Percentiles rank a stretch among this genome's conserved stretches.
Conservation (phyloP, 2,888 invertebrate species). For the Ophion costatus region DNA sequence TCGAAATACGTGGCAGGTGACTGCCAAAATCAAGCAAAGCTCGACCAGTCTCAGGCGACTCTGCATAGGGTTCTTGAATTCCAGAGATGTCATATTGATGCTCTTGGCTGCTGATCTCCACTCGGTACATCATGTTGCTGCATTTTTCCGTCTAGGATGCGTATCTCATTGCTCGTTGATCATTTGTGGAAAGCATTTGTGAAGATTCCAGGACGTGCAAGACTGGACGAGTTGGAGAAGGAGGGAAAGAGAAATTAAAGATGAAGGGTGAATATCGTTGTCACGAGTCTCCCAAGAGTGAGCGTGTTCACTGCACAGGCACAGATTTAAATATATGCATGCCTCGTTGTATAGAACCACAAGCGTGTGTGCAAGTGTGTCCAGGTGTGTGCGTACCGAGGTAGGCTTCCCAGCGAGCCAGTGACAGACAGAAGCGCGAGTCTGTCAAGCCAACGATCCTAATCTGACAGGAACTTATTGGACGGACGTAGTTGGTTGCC, state of each 20-base stretch:
- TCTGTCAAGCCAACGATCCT: conserved; percentile 82
- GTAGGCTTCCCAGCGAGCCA: conserved; percentile 63
- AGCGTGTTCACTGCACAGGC: conserved; percentile 53
- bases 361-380: background rate
- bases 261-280: conserved; percentile 54
- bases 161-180: conserved; percentile 68
- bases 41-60: conserved; percentile 57
- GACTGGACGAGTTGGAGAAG: conserved; percentile 60
- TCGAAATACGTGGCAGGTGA: conserved; percentile 30
- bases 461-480: conserved; percentile 83
- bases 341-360: background rate
- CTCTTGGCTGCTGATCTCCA: conserved; percentile 55
- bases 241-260: conserved; percentile 19
- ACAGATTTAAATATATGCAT: conserved; percentile 41
- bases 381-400: conserved; percentile 4
- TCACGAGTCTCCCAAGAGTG: conserved; percentile 51
- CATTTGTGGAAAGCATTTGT: conserved; percentile 76
- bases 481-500: conserved; percentile 65
- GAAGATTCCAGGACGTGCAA: conserved; percentile 81
- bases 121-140: conserved; percentile 32
- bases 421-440: conserved; percentile 83
- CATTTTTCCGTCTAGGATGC: conserved; percentile 69
- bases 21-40: conserved; percentile 56
- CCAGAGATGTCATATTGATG: conserved; percentile 61
- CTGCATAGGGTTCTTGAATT: conserved; percentile 39